phyloP scores from a whole-genome alignment of 2,113 vertebrate species.

The Psittacula cyanocephala region DNA sequence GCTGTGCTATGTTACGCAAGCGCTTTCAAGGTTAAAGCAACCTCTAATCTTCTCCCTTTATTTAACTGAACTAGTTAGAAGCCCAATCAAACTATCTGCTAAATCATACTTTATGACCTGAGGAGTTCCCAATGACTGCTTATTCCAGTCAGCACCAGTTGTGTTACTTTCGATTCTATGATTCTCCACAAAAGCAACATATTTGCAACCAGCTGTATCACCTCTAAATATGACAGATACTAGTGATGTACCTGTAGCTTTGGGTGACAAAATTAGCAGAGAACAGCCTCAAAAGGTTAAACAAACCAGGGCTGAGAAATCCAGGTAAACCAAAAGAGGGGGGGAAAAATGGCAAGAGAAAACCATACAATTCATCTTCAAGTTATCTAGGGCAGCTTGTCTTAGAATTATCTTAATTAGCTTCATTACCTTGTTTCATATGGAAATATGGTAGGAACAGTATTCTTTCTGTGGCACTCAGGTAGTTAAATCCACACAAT shows the following conservation, averaged over 20 bases:
- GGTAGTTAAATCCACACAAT: slow-evolving; percentile 77
- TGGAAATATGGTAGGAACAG: slow-evolving; percentile 57
- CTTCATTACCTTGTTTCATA: slow-evolving; percentile 39
- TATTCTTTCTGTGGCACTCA: slow-evolving; percentile 69
- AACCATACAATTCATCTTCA: background rate
- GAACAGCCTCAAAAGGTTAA: background rate
- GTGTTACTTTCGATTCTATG: background rate
- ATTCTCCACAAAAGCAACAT: background rate
- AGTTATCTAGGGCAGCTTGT: slow-evolving; percentile 25
- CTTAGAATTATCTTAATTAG: slow-evolving; percentile 41
- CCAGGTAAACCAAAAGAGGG: background rate
- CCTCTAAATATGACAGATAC: background rate
- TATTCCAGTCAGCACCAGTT: background rate
- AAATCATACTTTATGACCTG: background rate
- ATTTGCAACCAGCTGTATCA: background rate
- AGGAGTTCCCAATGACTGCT: background rate
- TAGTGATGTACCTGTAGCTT: background rate
- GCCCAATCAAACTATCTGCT: background rate
- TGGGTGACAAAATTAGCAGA: background rate
- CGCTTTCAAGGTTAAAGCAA: background rate
- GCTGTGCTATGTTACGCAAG: background rate
- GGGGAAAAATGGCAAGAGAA: background rate
- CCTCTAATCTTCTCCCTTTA: background rate
- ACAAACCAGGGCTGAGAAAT: background rate
- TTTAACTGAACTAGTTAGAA: background rate